Evolutionary conservation across 2,113 vertebrate species (phyloP), one percentile per base, ranked within the genome.

Genomic region (Recurvirostra avosetta): DNA sequence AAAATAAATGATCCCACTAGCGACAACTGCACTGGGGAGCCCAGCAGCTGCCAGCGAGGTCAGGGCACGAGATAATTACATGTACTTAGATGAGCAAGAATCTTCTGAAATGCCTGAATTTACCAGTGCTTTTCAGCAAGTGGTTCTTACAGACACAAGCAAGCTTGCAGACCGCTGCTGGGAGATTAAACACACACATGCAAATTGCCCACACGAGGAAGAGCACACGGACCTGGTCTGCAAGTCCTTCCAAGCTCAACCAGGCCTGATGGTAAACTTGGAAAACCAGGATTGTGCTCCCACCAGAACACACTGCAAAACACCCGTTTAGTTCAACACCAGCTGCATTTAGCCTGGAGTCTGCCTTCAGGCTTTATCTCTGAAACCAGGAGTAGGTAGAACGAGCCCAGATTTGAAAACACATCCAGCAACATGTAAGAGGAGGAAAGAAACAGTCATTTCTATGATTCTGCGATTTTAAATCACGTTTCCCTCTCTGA

Each of bases 221-320:
- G 29, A 40, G 52, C 79, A 65, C 52, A 27, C 4, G 4, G 65
- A 43, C 0, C 1, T 2, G 61, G 45, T 68, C 78, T 41, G 34
- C 19, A 52, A 49, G 65, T 27, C 62, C 52, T 47, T 72, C 70
- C 70, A 34, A 78, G 34, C 40, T 85, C 77, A 80, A 16, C 58
- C 1, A 2, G 30, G 38, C 78, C 79, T 47, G 47, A 63, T 3
- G 11, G 38, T 15, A 84, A 59, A 63, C 29, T 29, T n/a, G 40
- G 83, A 38, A 94, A 88, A 58, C 6, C 5, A 30, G 40, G 58
- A 29, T 0, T 50, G 23, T 23, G 58, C 29, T 72, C 68, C 73
- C 0, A 0, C 36, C 25, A 23, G 30, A 88, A 59, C 26, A 62
- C 21, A 50, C 0, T 0, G 32, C 38, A 73, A 76, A 96, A 62